Evolutionary conservation across 1,140 invertebrate species (phyloP).

Genomic region (Ladona fulva): DNA sequence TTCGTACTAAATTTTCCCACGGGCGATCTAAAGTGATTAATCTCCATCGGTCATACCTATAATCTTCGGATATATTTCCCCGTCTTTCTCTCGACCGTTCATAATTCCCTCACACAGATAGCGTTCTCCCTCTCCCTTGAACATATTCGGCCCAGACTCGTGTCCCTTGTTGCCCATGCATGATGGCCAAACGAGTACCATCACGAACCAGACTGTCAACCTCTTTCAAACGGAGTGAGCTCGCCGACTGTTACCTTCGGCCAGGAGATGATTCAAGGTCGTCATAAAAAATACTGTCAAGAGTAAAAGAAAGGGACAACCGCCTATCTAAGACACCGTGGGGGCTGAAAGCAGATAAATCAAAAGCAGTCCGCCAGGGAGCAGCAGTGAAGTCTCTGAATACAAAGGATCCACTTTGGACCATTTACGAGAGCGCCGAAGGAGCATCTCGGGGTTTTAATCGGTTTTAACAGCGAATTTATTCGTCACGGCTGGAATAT

Average conservation of each 20-base stretch:
- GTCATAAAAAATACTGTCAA: background rate
- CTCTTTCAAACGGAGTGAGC: background rate
- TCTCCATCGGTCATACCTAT: too few species aligned
- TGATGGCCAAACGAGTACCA: background rate
- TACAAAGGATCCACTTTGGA: constrained; percentile 5
- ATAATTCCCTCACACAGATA: too few species aligned
- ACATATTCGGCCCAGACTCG: too few species aligned
- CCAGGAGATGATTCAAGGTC: background rate
- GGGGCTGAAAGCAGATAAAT: background rate
- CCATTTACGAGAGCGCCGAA: background rate
- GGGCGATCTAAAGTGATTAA: too few species aligned
- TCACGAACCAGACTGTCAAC: background rate
- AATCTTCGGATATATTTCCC: too few species aligned
- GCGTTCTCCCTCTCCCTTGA: too few species aligned
- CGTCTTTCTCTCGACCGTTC: too few species aligned
- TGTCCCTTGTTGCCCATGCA: background rate
- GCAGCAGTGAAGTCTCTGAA: background rate
- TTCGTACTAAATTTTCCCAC: too few species aligned
- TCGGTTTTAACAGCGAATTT: background rate
- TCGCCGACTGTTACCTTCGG: background rate
- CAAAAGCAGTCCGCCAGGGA: background rate
- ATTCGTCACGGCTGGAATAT: background rate
- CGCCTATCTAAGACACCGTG: background rate
- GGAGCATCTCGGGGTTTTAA: background rate
- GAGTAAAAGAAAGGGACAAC: background rate